These are phyloP conservation scores for Nothocercus nigrocapillus DNA, from an alignment of 2,113 vertebrate genomes.

Conservation along the genomic window DNA sequence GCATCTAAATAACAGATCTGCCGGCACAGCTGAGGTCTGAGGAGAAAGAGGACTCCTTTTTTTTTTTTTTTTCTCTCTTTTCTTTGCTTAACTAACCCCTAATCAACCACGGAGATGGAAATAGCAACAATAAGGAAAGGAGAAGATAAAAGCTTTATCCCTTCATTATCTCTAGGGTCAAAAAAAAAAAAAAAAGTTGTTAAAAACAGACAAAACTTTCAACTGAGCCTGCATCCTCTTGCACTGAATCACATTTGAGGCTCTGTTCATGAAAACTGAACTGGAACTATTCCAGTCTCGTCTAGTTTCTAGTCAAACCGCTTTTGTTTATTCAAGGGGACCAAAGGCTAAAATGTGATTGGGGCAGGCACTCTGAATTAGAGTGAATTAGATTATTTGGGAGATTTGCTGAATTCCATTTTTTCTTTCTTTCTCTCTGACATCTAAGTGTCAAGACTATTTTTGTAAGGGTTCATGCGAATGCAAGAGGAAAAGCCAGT, in stretches of 20 bases:
- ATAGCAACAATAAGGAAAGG: neutral
- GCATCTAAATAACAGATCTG: conserved; percentile 42
- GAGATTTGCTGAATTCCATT: neutral
- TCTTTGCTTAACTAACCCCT: conserved; percentile 12
- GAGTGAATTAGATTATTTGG: neutral
- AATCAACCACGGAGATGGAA: neutral
- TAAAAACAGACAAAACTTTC: conserved; percentile 15
- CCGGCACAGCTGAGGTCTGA: conserved; percentile 41
- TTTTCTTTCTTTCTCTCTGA: neutral
- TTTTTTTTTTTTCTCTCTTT: neutral
- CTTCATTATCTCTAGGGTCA: conserved; percentile 11
- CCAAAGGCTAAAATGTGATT: neutral
- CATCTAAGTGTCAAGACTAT: neutral
- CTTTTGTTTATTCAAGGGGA: neutral
- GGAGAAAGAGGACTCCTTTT: neutral
- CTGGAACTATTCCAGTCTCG: neutral
- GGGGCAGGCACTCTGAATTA: too few species aligned
- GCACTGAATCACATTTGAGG: neutral
- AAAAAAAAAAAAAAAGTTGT: neutral
- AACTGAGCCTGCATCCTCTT: neutral
- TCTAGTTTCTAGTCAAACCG: neutral
- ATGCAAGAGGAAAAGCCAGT: neutral
- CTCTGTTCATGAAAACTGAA: neutral
- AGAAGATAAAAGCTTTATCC: conserved; percentile 16
- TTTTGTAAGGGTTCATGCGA: neutral